These are phyloP conservation scores for Cotesia vestalis DNA, from an alignment of 1,140 invertebrate genomes.

Conservation along the genomic window DNA sequence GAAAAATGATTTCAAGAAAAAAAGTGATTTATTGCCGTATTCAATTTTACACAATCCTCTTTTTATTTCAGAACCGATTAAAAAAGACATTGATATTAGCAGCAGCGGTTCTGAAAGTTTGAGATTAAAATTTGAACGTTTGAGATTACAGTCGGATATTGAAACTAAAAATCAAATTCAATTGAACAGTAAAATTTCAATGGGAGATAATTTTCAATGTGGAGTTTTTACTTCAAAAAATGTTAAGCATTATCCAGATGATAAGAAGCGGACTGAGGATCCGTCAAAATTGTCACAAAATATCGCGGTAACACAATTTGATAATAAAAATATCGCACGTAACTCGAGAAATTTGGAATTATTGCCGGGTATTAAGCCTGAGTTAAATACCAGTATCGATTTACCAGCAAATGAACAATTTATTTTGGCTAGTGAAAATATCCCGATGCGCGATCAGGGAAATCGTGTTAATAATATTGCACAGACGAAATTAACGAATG, in stretches of 20 bases:
- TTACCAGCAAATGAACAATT: slow-evolving; percentile 20
- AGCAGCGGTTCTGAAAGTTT: slow-evolving; percentile 51
- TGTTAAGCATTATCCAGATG: slow-evolving; percentile 61
- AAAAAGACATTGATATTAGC: slow-evolving; percentile 53
- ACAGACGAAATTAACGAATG: background rate
- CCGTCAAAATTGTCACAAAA: slow-evolving; percentile 56
- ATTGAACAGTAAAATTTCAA: slow-evolving; percentile 52
- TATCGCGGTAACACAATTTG: slow-evolving; percentile 52
- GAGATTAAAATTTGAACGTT: slow-evolving; percentile 52
- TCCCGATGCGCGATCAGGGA: no score
- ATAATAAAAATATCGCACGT: slow-evolving; percentile 52
- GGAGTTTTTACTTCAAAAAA: slow-evolving; percentile 58
- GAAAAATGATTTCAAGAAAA: slow-evolving; percentile 55
- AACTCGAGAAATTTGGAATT: slow-evolving; percentile 51
- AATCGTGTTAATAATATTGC: no score
- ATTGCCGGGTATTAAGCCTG: slow-evolving; percentile 32
- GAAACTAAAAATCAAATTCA: slow-evolving; percentile 53
- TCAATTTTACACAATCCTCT: slow-evolving; percentile 61
- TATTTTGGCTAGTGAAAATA: background rate
- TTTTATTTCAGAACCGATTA: slow-evolving; percentile 53
- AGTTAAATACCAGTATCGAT: slow-evolving; percentile 44
- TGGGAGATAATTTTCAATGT: slow-evolving; percentile 57
- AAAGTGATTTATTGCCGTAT: slow-evolving; percentile 57
- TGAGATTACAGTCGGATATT: slow-evolving; percentile 54
- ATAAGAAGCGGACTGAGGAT: slow-evolving; percentile 56